These are phyloP conservation scores for Mycogona germanica DNA, from an alignment of 2,888 invertebrate species.

Conservation along the genomic window DNA sequence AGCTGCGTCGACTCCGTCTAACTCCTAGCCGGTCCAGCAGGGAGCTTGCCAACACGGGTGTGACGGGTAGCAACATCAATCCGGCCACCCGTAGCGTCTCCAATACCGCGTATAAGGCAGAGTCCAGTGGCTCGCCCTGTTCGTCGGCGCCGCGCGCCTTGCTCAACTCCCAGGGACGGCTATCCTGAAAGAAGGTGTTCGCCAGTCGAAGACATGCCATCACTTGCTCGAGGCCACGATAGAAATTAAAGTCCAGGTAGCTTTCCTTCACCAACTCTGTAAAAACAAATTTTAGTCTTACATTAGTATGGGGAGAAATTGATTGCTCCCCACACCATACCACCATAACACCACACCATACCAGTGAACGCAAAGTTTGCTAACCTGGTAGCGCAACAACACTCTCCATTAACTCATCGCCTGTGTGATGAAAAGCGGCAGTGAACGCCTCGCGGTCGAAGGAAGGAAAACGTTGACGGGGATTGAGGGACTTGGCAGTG, in stretches of 20 bases:
- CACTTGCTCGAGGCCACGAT: slow-evolving; percentile 65
- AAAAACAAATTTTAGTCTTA: slow-evolving; percentile 23
- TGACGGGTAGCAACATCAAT: slow-evolving; percentile 72
- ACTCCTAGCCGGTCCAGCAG: slow-evolving; percentile 44
- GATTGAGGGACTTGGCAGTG: slow-evolving; percentile 63
- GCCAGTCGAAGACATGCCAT: slow-evolving; percentile 60
- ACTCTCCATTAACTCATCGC: background rate
- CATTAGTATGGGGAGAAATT: background rate
- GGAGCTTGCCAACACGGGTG: slow-evolving; percentile 55
- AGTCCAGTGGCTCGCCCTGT: slow-evolving; percentile 44
- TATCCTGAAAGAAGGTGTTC: slow-evolving; percentile 74
- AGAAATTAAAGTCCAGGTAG: slow-evolving; percentile 64
- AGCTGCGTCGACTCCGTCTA: background rate
- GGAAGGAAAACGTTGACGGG: slow-evolving; percentile 55
- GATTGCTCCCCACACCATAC: background rate
- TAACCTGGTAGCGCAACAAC: slow-evolving; percentile 12
- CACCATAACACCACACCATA: background rate
- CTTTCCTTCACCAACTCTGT: slow-evolving; percentile 50
- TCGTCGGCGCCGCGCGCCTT: slow-evolving; percentile 35
- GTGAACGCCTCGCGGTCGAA: slow-evolving; percentile 29
- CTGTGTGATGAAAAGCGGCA: background rate
- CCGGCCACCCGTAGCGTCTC: slow-evolving; percentile 69
- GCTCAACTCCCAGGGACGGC: slow-evolving; percentile 77
- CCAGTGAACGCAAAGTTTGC: background rate
- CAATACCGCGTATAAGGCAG: slow-evolving; percentile 66